Base-by-base conservation (phyloP, 2,888 invertebrate species). In the Hyposoter didymator region DNA sequence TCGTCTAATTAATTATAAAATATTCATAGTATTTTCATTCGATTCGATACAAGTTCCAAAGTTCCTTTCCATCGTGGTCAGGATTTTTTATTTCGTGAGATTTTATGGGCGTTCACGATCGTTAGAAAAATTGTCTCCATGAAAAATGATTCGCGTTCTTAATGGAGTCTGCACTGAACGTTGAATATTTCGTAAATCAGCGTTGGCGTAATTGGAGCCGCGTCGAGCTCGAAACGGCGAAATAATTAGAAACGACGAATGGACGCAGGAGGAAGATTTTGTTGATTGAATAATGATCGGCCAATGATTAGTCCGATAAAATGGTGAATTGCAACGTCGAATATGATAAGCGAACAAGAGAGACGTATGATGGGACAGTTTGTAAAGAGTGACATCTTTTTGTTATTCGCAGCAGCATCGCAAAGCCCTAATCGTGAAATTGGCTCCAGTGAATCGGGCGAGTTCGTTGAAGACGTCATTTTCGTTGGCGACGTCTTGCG, bases 351-450 rank as follows among this genome's bases (percentile, higher is more conserved):
- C 59, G 66, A 32, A 10, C 67, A 22, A 35, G n/a, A 49, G 28
- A n/a, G 22, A 39, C 39, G 22, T 3, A 28, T 35, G 17, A 39
- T 32, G 14, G 19, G 19, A 32, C 43, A 47, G 59, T 22, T 32
- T 28, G 39, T 47, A 49, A 47, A 17, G 59, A 69, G 45, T 69
- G 28, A 47, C 39, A 45, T 28, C 72, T 78, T 82, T 74, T 74
- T 69, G 47, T 80, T 70, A 76, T 82, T 82, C 79, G 62, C 45
- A 59, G 62, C 66, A 67, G 73, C 74, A 81, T 76, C 82, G 78
- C 66, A 84, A 84, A 84, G 69, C 69, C 17, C 70, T 85, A 67
- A 82, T 86, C 81, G 87, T 85, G 59, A 85, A 87, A 80, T 84
- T 86, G 59, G 82, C 87, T 43, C 66, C 81, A 75, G 84, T 78